A percentile compares a stretch with the other conserved stretches of the same genome.
Evolutionary conservation across 2,113 vertebrate genomes (phyloP).

Genomic region (Sula dactylatra): DNA sequence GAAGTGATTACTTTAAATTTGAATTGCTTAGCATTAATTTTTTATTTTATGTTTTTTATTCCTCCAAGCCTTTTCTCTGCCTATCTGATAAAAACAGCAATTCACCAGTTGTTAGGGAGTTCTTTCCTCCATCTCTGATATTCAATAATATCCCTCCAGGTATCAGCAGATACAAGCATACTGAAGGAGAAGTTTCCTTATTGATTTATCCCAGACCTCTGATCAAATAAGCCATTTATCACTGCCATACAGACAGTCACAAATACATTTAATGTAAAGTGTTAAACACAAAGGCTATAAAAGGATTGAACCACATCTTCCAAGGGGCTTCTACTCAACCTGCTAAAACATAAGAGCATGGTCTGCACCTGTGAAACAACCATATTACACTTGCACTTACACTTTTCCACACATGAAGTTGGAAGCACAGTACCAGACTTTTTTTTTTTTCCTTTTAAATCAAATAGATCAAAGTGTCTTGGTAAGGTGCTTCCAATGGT

Average conservation of each 20-base stretch:
- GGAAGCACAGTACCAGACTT: background rate
- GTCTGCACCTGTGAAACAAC: background rate
- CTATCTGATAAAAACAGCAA: background rate
- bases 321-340: background rate
- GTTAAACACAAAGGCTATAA: background rate
- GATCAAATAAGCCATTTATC: conserved; percentile 7
- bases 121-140: background rate
- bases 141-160: background rate
- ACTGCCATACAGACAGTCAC: background rate
- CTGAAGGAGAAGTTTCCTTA: background rate
- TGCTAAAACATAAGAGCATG: background rate
- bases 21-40: background rate
- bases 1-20: background rate
- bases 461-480: background rate
- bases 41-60: background rate
- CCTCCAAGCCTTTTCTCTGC: background rate
- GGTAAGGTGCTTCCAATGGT: background rate
- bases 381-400: background rate
- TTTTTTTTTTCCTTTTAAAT: background rate
- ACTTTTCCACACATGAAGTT: background rate
- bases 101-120: background rate
- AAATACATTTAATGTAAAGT: background rate
- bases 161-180: background rate
- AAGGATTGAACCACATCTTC: background rate
- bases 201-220: background rate